Base-by-base conservation (phyloP, 2,113 vertebrate species). In the Sardina pilchardus region DNA sequence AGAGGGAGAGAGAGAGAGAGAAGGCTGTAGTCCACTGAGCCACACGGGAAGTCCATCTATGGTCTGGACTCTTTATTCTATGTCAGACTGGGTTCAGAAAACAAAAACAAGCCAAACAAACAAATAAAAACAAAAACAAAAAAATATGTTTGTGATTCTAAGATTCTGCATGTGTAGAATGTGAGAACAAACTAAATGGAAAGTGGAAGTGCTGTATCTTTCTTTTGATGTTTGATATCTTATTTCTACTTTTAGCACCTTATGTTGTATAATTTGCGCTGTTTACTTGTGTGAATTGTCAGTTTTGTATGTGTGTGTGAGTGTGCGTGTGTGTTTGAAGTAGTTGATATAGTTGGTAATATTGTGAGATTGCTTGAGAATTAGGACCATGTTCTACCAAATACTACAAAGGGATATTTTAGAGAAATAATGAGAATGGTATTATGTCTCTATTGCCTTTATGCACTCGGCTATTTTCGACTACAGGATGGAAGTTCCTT, bases 31-130 rank as follows among this genome's bases (percentile, higher is more conserved):
- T 78, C 63, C 63, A 71, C 10, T 34, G 71, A 17, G 71, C 30
- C 30, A 17, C 63, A 30, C 1, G 21, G 26, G 9, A 26, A 47
- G 17, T 30, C 78, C 83, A 42, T 82, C 75, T 48, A n/a, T 50
- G 36, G 59, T 67, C 26, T 82, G 30, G 85, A 83, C 85, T 89
- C 84, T 89, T 85, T 86, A 90, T 89, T 91, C 87, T 88, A 87
- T 80, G 85, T 87, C 89, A 89, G 89, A 91, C 87, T 90, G 82
- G 87, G 81, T 87, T 80, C 67, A 84, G 30, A 47, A 78, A 34
- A 34, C 2, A 34, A 34, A 50, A 56, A 84, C 3, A 36, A n/a
- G 39, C 17, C 43, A 75, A 75, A 87, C 78, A 82, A 81, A 45
- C 43, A 75, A 71, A 24, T 12, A 83, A 85, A 56, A 30, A 24